Percentiles rank a stretch among this genome's conserved stretches.
Evolutionary conservation across 2,888 invertebrate genomes (phyloP).

Genomic region (Pachydiplax longipennis): DNA sequence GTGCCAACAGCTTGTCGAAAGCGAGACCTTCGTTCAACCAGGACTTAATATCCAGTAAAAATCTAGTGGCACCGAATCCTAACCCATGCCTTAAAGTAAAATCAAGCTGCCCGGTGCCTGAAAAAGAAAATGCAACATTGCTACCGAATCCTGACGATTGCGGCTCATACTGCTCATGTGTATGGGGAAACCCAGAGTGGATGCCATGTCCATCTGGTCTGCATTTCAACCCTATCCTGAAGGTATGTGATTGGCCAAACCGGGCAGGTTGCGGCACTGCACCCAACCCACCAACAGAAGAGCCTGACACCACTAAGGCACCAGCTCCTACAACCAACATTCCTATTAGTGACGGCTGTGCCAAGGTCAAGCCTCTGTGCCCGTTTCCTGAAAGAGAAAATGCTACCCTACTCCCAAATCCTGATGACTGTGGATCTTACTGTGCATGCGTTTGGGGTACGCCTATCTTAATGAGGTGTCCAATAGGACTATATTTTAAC

Average conservation of each 20-base stretch:
- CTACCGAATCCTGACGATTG: not conserved
- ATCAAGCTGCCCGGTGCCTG: not conserved
- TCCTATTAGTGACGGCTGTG: not conserved
- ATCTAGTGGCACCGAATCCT: too few relatives aligned
- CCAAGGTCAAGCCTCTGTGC: not conserved
- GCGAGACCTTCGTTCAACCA: too few relatives aligned
- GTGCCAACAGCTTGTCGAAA: too few relatives aligned
- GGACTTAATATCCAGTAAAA: too few relatives aligned
- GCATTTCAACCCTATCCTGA: not conserved
- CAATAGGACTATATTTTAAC: not conserved
- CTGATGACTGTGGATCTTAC: not conserved
- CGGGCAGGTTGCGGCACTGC: not conserved
- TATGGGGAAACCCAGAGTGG: not conserved
- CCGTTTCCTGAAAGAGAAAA: not conserved
- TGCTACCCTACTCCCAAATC: not conserved
- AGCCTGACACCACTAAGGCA: too few relatives aligned
- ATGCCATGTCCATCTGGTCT: slow-evolving; percentile 7
- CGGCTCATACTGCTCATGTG: not conserved
- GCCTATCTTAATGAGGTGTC: not conserved
- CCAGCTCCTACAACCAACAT: not conserved
- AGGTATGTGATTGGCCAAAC: not conserved
- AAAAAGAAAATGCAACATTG: not conserved
- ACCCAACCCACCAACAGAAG: not conserved
- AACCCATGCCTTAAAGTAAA: not conserved
- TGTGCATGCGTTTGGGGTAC: not conserved